Percentiles rank a stretch among this genome's conserved stretches.
These are phyloP conservation scores for Drosophila helvetica DNA, from an alignment of 2,888 invertebrate genomes.

Conservation along the genomic window DNA sequence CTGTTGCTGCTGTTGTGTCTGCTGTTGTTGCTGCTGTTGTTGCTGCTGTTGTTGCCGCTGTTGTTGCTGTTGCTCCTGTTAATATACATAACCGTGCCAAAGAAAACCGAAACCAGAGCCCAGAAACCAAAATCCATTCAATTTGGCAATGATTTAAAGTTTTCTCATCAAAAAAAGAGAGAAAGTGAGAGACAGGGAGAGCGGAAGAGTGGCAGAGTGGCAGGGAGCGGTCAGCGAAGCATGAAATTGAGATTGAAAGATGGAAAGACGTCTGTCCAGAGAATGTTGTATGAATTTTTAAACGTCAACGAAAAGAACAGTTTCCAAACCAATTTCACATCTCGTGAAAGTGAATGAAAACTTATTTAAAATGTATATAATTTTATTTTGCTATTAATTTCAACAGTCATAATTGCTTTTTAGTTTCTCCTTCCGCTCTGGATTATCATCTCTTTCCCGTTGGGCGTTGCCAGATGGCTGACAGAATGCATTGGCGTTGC, in stretches of 20 bases:
- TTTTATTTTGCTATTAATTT: too few relatives aligned
- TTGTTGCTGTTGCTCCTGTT: slow-evolving; percentile 10
- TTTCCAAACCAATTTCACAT: neutral
- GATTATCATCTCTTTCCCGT: too few relatives aligned
- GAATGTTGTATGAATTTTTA: slow-evolving; percentile 27
- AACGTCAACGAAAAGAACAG: neutral
- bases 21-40: neutral
- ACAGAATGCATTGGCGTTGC: neutral
- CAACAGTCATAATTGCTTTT: too few relatives aligned
- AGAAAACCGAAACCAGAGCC: slow-evolving; percentile 13
- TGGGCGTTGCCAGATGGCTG: neutral
- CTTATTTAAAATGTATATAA: too few relatives aligned
- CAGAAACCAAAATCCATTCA: slow-evolving; percentile 36
- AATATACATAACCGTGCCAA: slow-evolving; percentile 9
- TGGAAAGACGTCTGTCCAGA: too few relatives aligned
- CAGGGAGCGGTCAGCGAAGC: slow-evolving; percentile 12
- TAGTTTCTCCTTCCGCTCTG: too few relatives aligned
- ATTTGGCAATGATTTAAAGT: slow-evolving; percentile 47
- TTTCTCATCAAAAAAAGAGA: slow-evolving; percentile 10
- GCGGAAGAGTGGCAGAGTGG: neutral
- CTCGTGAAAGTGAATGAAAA: neutral
- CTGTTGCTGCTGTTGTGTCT: slow-evolving; percentile 3
- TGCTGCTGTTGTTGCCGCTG: neutral
- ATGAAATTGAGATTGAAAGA: slow-evolving; percentile 14
- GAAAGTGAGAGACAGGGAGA: neutral